These are phyloP conservation scores for Lathronympha strigana DNA, from an alignment of 2,888 invertebrate genomes.

Conservation along the genomic window DNA sequence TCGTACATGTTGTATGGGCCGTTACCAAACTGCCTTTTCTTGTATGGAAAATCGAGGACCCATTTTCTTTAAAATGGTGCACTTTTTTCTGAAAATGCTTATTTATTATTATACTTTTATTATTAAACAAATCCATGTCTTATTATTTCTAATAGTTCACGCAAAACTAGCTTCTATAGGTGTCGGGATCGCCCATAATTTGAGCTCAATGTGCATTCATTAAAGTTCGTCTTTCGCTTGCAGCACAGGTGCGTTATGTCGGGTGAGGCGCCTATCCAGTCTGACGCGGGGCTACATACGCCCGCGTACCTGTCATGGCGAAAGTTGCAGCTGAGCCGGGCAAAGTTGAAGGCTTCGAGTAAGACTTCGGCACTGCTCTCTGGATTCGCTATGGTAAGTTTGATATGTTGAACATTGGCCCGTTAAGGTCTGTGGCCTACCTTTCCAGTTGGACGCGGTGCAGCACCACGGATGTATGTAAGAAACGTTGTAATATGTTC, in stretches of 20 bases:
- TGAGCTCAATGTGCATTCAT: conserved; percentile 10
- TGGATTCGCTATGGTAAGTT: conserved; percentile 97
- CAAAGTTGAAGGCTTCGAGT: conserved; percentile 99
- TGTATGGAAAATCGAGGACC: no score
- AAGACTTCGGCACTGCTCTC: conserved; percentile 98
- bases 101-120: no score
- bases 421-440: no score
- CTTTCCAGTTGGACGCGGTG: no score
- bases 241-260: conserved; percentile 80
- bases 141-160: neutral
- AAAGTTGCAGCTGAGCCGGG: conserved; percentile 96
- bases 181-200: neutral
- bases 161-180: neutral
- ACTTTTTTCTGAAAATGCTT: no score
- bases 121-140: no score
- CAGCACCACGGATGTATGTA: no score
- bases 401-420: neutral
- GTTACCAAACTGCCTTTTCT: no score
- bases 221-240: conserved; percentile 39
- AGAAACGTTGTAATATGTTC: no score
- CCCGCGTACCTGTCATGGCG: conserved; percentile 95
- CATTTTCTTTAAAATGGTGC: no score
- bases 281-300: conserved; percentile 90
- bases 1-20: no score
- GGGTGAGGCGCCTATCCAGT: conserved; percentile 87